Base-by-base conservation (phyloP, 1,140 invertebrate species). In the Calliopsis andreniformis region DNA sequence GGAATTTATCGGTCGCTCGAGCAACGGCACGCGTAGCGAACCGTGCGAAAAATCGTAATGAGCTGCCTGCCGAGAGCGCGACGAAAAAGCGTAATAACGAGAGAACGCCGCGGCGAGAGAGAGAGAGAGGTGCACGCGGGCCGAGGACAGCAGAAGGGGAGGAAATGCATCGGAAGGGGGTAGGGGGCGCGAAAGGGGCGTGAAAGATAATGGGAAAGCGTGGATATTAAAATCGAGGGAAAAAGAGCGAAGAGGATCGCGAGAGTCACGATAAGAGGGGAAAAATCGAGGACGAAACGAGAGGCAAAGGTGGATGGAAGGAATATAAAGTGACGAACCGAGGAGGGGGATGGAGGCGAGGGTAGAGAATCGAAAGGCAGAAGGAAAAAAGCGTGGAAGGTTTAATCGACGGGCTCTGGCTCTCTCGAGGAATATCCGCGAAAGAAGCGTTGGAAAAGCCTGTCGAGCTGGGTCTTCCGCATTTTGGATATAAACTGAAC, bases 11-110 rank as follows among this genome's bases (percentile, higher is more conserved):
- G 82, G 79, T 63, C 76, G 70, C 45, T 59, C 64, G 68, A 70
- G 55, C 82, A 70, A 77, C 61, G 71, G 80, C 67, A 83, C 72
- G 80, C 82, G 80, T 69, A 64, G 80, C 69, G 51, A 83, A 77
- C 67, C 62, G 71, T 68, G 81, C 66, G 67, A 83, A 84, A 84
- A 84, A 83, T 84, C 79, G 79, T 83, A 83, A 84, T 83, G 80
- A 83, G 82, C 79, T 55, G 66, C 64, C 71, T 69, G 47, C 30
- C 49, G 28, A 66, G 45, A n/a, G n/a, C n/a, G 59, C 53, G 16
- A 59, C 63, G 75, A 71, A 82, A 80, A 67, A 81, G 62, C 42
- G 55, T 28, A 14, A 68, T 68, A 68, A 68, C 51, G 62, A 75
- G 62, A 43, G 62, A 51, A 75, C 43, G 43, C 3, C 18, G 20